A percentile compares a stretch with the other conserved stretches of the same genome.
These are phyloP conservation scores for Laticauda laticaudata DNA, from an alignment of 2,113 vertebrate genomes.

Conservation along the genomic window DNA sequence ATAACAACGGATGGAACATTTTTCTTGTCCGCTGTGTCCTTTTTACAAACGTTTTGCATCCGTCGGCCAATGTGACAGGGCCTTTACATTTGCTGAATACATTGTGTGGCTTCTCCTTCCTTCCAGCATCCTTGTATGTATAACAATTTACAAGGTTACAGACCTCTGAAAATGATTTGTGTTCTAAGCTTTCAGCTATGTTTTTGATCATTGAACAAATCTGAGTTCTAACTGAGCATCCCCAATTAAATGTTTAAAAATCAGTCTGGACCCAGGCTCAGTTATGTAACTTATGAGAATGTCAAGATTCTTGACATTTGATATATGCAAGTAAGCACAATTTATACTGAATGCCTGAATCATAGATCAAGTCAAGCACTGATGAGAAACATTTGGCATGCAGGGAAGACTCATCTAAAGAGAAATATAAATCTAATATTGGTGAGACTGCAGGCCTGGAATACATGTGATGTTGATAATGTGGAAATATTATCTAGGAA, in stretches of 20 bases:
- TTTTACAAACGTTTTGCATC: too few relatives aligned
- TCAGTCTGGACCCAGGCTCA: conserved; percentile 24
- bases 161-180: conserved; percentile 30
- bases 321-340: conserved; percentile 11
- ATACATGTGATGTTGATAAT: fast-evolving
- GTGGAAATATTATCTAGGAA: background rate
- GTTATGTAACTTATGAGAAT: conserved; percentile 20
- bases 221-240: conserved; percentile 28
- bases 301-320: background rate
- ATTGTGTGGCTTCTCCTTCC: background rate
- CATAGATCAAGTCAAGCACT: conserved; percentile 10
- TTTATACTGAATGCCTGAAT: conserved; percentile 39
- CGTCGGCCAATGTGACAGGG: too few relatives aligned
- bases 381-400: conserved; percentile 18
- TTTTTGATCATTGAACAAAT: conserved; percentile 35
- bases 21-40: too few relatives aligned
- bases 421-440: background rate
- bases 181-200: conserved; percentile 1
- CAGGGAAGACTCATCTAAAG: background rate
- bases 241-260: conserved; percentile 36
- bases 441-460: background rate
- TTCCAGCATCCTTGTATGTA: conserved; percentile 15
- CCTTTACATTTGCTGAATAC: background rate
- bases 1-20: too few relatives aligned
- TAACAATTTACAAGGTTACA: conserved; percentile 22